These are phyloP conservation scores for Actenoides hombroni DNA, from an alignment of 2,113 vertebrate genomes.

Conservation along the genomic window DNA sequence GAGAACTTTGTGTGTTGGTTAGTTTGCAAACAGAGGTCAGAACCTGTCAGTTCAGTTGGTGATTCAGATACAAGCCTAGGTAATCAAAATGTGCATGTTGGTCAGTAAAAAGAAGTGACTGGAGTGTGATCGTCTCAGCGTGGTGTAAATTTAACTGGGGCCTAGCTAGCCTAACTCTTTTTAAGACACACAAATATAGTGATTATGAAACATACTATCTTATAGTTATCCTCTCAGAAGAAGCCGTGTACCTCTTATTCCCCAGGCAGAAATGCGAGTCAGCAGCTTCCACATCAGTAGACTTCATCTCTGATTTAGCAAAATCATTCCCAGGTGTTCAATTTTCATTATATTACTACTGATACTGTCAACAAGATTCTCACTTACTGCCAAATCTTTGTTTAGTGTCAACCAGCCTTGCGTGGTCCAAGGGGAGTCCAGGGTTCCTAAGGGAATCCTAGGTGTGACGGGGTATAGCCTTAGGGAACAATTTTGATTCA, in stretches of 20 bases:
- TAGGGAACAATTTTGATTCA: background rate
- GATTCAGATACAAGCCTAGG: background rate
- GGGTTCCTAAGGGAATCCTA: background rate
- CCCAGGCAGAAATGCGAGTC: background rate
- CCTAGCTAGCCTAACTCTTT: background rate
- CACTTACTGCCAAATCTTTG: background rate
- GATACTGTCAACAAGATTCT: background rate
- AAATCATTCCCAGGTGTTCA: background rate
- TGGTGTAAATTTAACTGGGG: background rate
- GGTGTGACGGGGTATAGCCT: background rate
- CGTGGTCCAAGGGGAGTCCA: background rate
- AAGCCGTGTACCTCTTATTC: background rate
- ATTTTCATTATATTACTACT: background rate
- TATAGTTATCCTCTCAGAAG: background rate
- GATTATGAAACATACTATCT: background rate
- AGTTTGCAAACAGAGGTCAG: background rate
- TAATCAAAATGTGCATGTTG: background rate
- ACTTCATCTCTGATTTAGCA: background rate
- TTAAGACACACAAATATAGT: background rate
- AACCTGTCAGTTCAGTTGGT: background rate
- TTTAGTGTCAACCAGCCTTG: background rate
- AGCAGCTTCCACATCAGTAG: background rate
- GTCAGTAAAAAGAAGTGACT: background rate
- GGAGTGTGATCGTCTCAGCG: background rate
- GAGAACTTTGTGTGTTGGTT: background rate